Base-by-base conservation (phyloP, 2,113 vertebrate species). In the Zapornia atra region DNA sequence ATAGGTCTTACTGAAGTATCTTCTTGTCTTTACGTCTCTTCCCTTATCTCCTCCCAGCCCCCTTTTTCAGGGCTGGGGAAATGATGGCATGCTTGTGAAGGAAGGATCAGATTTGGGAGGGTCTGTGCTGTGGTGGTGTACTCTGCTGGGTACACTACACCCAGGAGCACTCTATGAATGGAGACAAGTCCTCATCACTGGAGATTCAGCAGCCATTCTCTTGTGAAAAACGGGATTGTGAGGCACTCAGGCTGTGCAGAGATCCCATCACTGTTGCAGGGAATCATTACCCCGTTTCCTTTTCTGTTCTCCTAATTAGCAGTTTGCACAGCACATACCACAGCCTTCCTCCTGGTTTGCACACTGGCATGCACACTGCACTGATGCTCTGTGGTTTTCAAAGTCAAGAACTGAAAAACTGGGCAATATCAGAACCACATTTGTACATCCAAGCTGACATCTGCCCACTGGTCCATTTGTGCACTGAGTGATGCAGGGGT, bases 401-500 rank as follows among this genome's bases (percentile, higher is more conserved):
- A 84, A 90, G 72, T 65, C 82, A 78, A 88, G 80, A 92, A 64
- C 88, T 57, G 80, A 90, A 81, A 93, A 73, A 63, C 1, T 86
- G 88, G 76, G 48, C 86, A 93, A 65, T 82, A 93, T 86, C 86
- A 90, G 90, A 92, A 94, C 82, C 88, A 84, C 40, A 90, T 75
- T 90, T 92, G 77, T 51, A 68, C 44, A 40, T 53, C 48, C 50
- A 91, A 38, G 31, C 56, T 73, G 64, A 77, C 69, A 76, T 86
- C 61, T 92, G 56, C 92, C 90, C 83, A 77, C 94, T 86, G 36
- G 20, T 19, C 17, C 51, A 24, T 53, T 34, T 72, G 61, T 92
- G 76, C 36, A 12, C 82, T 3, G 64, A 63, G 60, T 86, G 82
- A 81, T 26, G 10, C 26, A n/a, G 20, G 22, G 42, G 11, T 88